These are phyloP conservation scores for Hemiprocne comata DNA, from an alignment of 2,113 vertebrate species.

Conservation along the genomic window DNA sequence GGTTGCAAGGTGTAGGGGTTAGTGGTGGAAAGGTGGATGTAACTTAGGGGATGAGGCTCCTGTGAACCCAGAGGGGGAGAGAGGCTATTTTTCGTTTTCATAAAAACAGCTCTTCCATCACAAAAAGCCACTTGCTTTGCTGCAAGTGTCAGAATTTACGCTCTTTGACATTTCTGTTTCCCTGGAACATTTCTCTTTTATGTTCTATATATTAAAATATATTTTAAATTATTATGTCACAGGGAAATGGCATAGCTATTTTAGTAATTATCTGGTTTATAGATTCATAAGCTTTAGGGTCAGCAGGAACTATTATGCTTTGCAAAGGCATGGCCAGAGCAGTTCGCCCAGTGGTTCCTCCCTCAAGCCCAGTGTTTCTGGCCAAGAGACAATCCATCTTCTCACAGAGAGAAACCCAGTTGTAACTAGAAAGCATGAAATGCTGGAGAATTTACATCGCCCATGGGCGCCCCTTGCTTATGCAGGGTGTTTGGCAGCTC, in stretches of 20 bases:
- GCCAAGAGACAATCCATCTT: neutral
- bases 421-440: neutral
- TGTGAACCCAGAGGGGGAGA: neutral
- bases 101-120: neutral
- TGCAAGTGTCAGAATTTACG: neutral
- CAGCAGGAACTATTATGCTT: neutral
- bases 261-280: constrained; percentile 33
- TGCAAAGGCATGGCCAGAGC: neutral
- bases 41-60: neutral
- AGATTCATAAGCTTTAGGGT: constrained; percentile 13
- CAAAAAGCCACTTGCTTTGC: neutral
- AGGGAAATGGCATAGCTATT: constrained; percentile 12
- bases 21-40: neutral
- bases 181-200: neutral
- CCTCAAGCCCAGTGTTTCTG: neutral
- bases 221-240: neutral
- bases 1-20: neutral
- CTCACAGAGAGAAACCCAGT: neutral
- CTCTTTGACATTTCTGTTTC: neutral
- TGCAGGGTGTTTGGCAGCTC: accelerated
- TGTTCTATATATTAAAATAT: neutral
- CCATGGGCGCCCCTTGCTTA: accelerated
- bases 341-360: neutral
- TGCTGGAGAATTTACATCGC: neutral
- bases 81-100: neutral